phyloP scores from a whole-genome alignment of 2,113 vertebrate genomes.

The Mugil cephalus region DNA sequence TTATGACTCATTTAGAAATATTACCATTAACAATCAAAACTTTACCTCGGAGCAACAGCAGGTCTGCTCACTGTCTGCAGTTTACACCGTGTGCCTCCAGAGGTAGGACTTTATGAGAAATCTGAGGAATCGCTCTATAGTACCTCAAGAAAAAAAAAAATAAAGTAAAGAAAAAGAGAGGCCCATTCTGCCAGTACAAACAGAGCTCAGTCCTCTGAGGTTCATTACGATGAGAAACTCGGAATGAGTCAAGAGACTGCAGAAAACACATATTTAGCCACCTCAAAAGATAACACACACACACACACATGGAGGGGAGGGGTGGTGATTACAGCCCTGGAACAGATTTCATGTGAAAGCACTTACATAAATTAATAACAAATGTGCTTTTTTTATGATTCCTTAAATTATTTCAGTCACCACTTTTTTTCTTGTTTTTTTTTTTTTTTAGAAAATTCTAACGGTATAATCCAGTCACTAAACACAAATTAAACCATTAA shows the following conservation, averaged over 20 bases:
- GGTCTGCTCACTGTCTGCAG: slow-evolving; percentile 5
- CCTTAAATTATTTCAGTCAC: not conserved
- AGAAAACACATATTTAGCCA: slow-evolving; percentile 43
- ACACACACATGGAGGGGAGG: not conserved
- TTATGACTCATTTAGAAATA: slow-evolving; percentile 25
- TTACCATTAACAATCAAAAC: slow-evolving; percentile 25
- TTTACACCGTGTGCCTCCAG: slow-evolving; percentile 34
- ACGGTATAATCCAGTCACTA: too few relatives aligned
- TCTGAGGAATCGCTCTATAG: slow-evolving; percentile 46
- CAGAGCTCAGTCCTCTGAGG: slow-evolving; percentile 23
- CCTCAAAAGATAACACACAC: slow-evolving; percentile 26
- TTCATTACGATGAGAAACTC: slow-evolving; percentile 21
- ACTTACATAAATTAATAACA: not conserved
- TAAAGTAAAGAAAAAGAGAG: too few relatives aligned
- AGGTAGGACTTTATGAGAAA: slow-evolving; percentile 43
- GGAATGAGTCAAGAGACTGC: slow-evolving; percentile 31
- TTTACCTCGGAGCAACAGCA: slow-evolving; percentile 18
- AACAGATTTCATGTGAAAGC: not conserved
- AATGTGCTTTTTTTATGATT: not conserved
- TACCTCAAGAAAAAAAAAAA: slow-evolving; percentile 16
- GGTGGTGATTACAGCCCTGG: too few relatives aligned
- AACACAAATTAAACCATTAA: too few relatives aligned
- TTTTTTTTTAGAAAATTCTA: not conserved
- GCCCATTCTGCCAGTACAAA: slow-evolving; percentile 22
- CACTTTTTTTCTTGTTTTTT: too few relatives aligned